phyloP scores from a whole-genome alignment of 2,113 vertebrate species.

The Dinomys branickii region DNA sequence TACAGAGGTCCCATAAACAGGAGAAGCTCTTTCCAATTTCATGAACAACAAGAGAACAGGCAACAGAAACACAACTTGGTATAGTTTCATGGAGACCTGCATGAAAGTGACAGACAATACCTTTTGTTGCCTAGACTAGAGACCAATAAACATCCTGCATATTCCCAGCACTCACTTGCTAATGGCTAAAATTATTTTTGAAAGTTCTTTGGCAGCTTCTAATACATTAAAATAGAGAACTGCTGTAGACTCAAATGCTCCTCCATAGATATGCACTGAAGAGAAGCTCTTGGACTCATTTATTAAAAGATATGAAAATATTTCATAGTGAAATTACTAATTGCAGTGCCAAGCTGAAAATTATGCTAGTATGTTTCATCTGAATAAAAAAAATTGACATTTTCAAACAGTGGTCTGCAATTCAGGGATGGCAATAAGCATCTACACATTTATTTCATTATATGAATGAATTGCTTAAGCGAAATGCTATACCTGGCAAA shows the following conservation, averaged over 20 bases:
- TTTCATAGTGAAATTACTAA: not conserved
- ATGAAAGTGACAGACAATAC: not conserved
- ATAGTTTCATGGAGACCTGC: not conserved
- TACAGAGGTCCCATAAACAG: not conserved
- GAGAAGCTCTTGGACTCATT: not conserved
- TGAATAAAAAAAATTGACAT: not conserved
- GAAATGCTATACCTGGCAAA: not conserved
- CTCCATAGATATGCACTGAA: not conserved
- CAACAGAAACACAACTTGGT: not conserved
- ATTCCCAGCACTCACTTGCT: not conserved
- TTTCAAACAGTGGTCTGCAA: not conserved
- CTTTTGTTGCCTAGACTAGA: fast-evolving
- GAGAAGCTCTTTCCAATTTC: not conserved
- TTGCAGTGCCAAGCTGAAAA: not conserved
- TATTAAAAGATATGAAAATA: not conserved
- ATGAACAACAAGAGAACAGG: not conserved
- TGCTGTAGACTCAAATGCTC: not conserved
- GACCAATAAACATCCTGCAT: not conserved
- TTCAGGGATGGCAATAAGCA: not conserved
- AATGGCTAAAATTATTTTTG: not conserved
- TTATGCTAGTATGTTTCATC: not conserved
- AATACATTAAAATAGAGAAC: not conserved
- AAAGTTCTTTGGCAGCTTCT: not conserved
- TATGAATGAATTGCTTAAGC: not conserved
- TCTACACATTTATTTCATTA: not conserved